A percentile compares a stretch with the other conserved stretches of the same genome.
These are phyloP conservation scores for Liasis olivaceus DNA, from an alignment of 2,797 vertebrate genomes.

Conservation along the genomic window DNA sequence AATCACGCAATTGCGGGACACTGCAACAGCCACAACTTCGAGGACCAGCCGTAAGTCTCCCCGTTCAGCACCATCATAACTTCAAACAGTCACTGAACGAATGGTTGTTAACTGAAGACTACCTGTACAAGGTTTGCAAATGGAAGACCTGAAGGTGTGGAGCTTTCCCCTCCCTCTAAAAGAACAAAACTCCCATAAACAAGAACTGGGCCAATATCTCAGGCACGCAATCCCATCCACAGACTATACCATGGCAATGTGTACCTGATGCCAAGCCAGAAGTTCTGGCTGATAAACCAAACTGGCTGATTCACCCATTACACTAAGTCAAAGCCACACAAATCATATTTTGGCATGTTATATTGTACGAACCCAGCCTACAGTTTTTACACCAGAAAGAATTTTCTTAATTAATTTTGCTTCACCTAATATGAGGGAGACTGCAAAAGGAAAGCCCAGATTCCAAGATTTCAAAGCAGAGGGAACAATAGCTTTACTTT, in stretches of 20 bases:
- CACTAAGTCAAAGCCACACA: background rate
- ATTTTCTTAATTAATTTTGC: background rate
- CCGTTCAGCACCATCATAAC: background rate
- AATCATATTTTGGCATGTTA: background rate
- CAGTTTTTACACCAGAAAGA: background rate
- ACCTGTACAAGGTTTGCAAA: background rate
- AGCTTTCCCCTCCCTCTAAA: background rate
- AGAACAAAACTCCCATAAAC: background rate
- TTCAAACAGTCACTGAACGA: background rate
- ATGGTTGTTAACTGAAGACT: background rate
- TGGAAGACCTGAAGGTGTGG: background rate
- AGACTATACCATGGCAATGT: background rate
- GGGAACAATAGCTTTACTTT: background rate
- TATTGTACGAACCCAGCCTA: background rate
- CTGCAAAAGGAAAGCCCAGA: background rate
- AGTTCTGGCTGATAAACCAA: background rate
- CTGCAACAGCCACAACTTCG: background rate
- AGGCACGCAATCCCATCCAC: background rate
- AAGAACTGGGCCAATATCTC: background rate
- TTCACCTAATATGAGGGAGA: background rate
- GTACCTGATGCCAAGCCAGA: background rate
- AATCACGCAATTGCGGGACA: background rate
- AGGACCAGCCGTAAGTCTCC: background rate
- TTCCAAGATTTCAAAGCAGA: background rate
- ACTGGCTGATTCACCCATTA: background rate